A percentile compares a stretch with the other conserved stretches of the same genome.
Conservation (phyloP, 2,113 vertebrate species). For the Syngnathus scovelli region DNA sequence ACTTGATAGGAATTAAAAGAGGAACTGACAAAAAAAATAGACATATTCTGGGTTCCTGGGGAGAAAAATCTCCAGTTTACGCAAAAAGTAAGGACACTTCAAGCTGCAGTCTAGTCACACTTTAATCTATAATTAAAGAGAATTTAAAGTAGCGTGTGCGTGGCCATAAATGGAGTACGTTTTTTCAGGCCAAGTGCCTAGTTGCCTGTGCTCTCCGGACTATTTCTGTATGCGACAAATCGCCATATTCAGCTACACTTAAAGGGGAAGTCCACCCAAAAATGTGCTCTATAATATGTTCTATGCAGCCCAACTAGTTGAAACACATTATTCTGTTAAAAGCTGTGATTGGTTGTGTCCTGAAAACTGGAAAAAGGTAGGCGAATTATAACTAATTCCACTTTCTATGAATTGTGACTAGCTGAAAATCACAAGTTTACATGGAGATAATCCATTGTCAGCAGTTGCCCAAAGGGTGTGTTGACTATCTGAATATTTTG, state of each 20-base stretch:
- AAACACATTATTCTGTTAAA: too few species aligned
- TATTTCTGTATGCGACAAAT: conserved; percentile 28
- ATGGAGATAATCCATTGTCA: conserved; percentile 29
- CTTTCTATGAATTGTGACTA: conserved; percentile 34
- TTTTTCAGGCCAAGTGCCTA: conserved; percentile 45
- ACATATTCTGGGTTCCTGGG: conserved; percentile 17
- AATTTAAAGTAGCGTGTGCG: conserved; percentile 50
- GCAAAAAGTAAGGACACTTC: conserved; percentile 31
- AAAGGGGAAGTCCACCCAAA: conserved; percentile 14
- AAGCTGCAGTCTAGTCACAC: conserved; percentile 41
- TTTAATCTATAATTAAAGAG: conserved; percentile 67
- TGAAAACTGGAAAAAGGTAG: too few species aligned
- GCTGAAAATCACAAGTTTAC: conserved; percentile 29
- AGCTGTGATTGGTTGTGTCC: too few species aligned
- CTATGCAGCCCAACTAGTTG: too few species aligned
- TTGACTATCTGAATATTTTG: not conserved
- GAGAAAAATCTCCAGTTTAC: conserved; percentile 21
- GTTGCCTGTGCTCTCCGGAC: conserved; percentile 26
- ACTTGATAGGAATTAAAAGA: conserved; percentile 1
- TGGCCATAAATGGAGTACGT: conserved; percentile 50
- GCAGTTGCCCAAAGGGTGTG: conserved; percentile 29
- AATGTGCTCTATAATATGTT: too few species aligned
- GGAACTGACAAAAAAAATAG: conserved; percentile 20
- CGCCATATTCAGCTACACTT: conserved; percentile 30
- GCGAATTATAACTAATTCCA: conserved; percentile 1